Conservation (phyloP, 2,888 invertebrate species). For the Cheilosia scutellata region DNA sequence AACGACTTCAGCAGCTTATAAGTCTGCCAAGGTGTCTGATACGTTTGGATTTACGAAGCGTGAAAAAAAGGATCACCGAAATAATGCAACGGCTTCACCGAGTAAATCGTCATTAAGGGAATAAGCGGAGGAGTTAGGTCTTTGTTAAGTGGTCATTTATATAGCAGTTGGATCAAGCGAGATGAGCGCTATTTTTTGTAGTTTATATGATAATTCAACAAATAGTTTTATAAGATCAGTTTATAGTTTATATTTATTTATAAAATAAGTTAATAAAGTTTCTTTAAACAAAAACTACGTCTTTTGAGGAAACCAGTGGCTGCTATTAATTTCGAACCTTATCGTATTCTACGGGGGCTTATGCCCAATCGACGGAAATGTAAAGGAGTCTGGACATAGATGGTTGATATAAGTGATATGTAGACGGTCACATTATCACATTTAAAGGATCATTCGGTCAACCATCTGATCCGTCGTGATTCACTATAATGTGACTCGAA, state of each 20-base stretch:
- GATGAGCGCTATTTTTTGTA: constrained; percentile 9
- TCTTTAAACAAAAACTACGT: not conserved
- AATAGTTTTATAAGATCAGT: constrained; percentile 8
- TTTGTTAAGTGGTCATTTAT: not conserved
- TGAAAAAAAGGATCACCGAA: constrained; percentile 79
- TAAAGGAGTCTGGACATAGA: no score
- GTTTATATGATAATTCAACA: constrained; percentile 5
- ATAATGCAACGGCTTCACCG: constrained; percentile 52
- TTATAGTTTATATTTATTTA: constrained; percentile 35
- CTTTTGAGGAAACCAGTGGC: not conserved
- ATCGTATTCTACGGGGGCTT: no score
- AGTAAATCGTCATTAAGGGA: constrained; percentile 58
- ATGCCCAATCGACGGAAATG: no score
- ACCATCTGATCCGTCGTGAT: no score
- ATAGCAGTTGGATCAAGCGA: not conserved
- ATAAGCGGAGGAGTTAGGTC: not conserved
- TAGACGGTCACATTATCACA: no score
- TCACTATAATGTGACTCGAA: not conserved
- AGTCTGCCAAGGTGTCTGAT: constrained; percentile 63
- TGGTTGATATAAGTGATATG: no score
- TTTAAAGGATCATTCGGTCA: no score
- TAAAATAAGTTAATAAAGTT: constrained; percentile 28
- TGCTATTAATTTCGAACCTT: no score
- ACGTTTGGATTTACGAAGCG: constrained; percentile 79
- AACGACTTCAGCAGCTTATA: constrained; percentile 57